These are phyloP conservation scores for Myotis myotis DNA, from an alignment of 2,797 vertebrate genomes.

Conservation along the genomic window DNA sequence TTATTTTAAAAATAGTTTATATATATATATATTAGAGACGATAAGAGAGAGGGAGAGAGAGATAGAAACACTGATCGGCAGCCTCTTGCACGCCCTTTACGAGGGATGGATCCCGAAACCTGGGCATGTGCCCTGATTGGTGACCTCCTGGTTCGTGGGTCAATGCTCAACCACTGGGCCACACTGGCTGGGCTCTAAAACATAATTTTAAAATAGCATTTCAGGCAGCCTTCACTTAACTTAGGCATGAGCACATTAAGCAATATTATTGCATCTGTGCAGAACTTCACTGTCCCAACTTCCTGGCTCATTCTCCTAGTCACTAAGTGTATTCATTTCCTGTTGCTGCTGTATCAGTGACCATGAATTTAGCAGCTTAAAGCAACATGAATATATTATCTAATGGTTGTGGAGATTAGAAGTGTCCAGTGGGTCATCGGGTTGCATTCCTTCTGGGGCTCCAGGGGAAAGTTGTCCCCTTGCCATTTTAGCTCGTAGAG, in stretches of 20 bases:
- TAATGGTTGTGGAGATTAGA: not conserved
- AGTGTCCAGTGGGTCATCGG: not conserved
- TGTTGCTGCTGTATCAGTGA: not conserved
- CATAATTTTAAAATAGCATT: not conserved
- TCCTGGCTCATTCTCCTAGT: not conserved
- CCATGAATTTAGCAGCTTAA: not conserved
- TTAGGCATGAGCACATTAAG: not conserved
- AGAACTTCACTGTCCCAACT: not conserved
- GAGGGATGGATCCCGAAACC: no score
- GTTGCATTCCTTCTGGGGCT: not conserved
- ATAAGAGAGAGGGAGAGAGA: no score
- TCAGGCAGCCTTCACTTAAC: not conserved
- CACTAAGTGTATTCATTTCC: not conserved
- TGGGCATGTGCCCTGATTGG: no score
- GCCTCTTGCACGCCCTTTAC: no score
- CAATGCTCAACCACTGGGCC: no score
- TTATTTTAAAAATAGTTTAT: no score
- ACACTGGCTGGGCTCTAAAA: not conserved
- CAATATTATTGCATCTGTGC: not conserved
- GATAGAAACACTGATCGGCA: no score
- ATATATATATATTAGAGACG: no score
- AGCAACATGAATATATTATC: not conserved
- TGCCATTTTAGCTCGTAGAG: not conserved
- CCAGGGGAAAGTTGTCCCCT: not conserved
- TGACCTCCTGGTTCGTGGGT: no score